Evolutionary conservation across 2,113 vertebrate species (phyloP).

Genomic region (Ranitomeya variabilis): DNA sequence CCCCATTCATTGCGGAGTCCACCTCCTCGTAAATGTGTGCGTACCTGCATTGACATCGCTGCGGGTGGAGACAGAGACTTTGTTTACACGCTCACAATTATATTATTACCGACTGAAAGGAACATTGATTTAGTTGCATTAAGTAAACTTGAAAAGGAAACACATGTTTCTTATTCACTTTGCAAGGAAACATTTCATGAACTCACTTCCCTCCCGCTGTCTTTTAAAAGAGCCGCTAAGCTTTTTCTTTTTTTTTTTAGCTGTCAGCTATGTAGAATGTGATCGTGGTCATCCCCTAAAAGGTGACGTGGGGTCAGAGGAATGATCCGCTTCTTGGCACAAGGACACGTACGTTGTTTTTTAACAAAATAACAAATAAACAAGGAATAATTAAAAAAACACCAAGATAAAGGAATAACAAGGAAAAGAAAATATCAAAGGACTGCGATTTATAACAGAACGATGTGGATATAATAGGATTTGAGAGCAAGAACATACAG

Average conservation of each 20-base stretch:
- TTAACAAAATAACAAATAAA: not conserved
- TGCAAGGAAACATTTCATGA: conserved; percentile 44
- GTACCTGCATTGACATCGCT: not conserved
- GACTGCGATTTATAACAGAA: not conserved
- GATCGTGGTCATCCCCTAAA: not conserved
- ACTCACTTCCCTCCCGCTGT: conserved; percentile 32
- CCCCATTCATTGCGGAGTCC: not conserved
- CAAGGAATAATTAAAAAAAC: not conserved
- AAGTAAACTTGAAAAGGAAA: conserved; percentile 30
- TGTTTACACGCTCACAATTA: conserved; percentile 11
- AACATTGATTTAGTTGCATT: not conserved
- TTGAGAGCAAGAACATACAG: no score
- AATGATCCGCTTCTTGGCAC: not conserved
- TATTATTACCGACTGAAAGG: conserved; percentile 29
- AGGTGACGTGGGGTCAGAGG: not conserved
- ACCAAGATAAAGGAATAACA: not conserved
- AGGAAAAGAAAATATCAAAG: not conserved
- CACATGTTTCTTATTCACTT: conserved; percentile 47
- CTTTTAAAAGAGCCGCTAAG: not conserved
- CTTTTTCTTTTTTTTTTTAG: not conserved
- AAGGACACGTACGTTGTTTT: not conserved
- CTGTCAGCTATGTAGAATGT: not conserved
- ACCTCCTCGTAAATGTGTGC: not conserved
- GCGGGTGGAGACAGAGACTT: not conserved
- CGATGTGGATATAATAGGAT: not conserved